Evolutionary conservation across 2,113 vertebrate genomes (phyloP), one percentile per base, ranked within the genome.

Genomic region (Toxotes jaculatrix): DNA sequence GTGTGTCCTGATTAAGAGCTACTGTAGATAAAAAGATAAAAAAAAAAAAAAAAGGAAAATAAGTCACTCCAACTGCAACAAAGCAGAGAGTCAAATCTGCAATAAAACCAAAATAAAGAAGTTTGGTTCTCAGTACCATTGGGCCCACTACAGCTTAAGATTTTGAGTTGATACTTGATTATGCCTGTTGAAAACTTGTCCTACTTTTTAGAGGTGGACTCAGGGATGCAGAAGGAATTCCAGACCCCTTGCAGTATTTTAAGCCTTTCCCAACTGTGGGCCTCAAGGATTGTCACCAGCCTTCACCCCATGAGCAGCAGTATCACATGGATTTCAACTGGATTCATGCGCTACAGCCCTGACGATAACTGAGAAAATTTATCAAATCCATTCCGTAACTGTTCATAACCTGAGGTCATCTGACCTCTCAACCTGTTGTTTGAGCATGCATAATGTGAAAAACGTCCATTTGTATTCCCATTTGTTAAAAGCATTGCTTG

Each of bases 361-460:
- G 82, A 88, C 32, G 2, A 82, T 87, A 82, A 85, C 83, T 12
- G 66, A 74, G 59, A 8, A 68, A 67, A 36, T 9, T 9, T 42
- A 57, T 47, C 13, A 80, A 53, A 64, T 61, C 12, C 9, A 61
- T 14, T 64, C 19, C 1, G 2, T 21, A 49, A 40, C 4, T 16
- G 61, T 34, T 34, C 23, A 27, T 38, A n/a, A 40, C 12, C 42
- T 11, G 17, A 70, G 42, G 73, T 9, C 27, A 34, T 36, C 43
- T 9, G 60, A 77, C 59, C 74, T 78, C 43, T 59, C 13, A 49
- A 79, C 43, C 47, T 55, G 55, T 27, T 43, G 53, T 68, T 56
- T 67, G 34, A 84, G 47, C 89, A 92, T 91, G 89, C 89, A 88
- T 80, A 76, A 70, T 61, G 47, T 77, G 38, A 83, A 69, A 74